Evolutionary conservation across 1,140 invertebrate genomes (phyloP).

Genomic region (Scaptomyza montana): DNA sequence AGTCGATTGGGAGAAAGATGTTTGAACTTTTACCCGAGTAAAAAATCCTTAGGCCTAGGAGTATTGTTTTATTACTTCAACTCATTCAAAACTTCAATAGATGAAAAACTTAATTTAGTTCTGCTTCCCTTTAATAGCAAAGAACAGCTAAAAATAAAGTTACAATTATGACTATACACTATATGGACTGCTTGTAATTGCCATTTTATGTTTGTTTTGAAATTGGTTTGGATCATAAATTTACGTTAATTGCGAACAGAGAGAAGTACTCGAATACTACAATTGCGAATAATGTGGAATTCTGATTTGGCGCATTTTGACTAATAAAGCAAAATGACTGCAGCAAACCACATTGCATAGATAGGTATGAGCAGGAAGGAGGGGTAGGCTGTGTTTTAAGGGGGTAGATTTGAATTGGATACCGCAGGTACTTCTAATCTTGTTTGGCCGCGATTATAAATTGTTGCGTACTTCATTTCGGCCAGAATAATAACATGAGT

Average conservation of each 20-base stretch:
- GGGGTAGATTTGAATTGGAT: conserved; percentile 28
- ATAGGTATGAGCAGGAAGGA: background rate
- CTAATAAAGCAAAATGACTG: conserved; percentile 76
- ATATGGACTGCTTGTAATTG: conserved; percentile 8
- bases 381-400: background rate
- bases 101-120: too few relatives aligned
- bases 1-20: too few relatives aligned
- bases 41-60: too few relatives aligned
- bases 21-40: too few relatives aligned
- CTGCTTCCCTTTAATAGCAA: background rate
- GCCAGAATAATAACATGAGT: conserved; percentile 83
- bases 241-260: conserved; percentile 63
- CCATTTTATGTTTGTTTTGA: conserved; percentile 34
- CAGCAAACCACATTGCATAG: conserved; percentile 36
- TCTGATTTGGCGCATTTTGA: conserved; percentile 76
- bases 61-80: too few relatives aligned
- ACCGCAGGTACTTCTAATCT: conserved; percentile 82
- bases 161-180: background rate
- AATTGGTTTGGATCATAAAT: conserved; percentile 73
- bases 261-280: conserved; percentile 6
- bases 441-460: conserved; percentile 80
- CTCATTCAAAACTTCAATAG: too few relatives aligned
- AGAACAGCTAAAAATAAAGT: background rate
- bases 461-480: conserved; percentile 83
- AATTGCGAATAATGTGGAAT: conserved; percentile 54